phyloP scores from a whole-genome alignment of 2,797 vertebrate species.

The Agapornis canus region DNA sequence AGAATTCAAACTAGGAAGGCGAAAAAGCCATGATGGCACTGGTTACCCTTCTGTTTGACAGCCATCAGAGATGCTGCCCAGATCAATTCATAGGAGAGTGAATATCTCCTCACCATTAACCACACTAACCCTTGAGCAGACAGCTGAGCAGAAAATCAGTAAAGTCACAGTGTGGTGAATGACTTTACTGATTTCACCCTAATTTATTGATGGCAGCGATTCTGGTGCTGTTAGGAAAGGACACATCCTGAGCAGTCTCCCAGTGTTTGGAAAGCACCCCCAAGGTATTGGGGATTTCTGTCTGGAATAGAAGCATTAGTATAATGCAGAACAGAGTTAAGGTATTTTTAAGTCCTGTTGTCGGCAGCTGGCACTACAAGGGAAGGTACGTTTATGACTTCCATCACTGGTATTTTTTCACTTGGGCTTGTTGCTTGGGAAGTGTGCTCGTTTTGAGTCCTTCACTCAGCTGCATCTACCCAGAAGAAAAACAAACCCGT shows the following conservation, averaged over 20 bases:
- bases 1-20: background rate
- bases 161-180: background rate
- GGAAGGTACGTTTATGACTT: constrained; percentile 21
- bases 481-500: constrained; percentile 20
- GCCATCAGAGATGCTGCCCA: background rate
- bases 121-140: background rate
- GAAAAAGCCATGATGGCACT: background rate
- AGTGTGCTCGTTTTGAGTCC: constrained; percentile 4
- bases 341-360: background rate
- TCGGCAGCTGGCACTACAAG: background rate
- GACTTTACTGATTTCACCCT: background rate
- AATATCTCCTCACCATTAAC: background rate
- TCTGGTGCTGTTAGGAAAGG: background rate
- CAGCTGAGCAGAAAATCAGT: background rate
- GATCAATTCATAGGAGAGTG: background rate
- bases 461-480: constrained; percentile 12
- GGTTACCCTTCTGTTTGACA: background rate
- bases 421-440: constrained; percentile 1
- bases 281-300: background rate
- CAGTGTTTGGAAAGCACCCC: background rate
- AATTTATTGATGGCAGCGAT: background rate
- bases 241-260: background rate
- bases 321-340: background rate
- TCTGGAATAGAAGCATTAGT: background rate
- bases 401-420: constrained; percentile 5